Percentiles rank a stretch among this genome's conserved stretches.
phyloP scores from a whole-genome alignment of 2,113 vertebrate genomes.

The Hydropotes inermis region DNA sequence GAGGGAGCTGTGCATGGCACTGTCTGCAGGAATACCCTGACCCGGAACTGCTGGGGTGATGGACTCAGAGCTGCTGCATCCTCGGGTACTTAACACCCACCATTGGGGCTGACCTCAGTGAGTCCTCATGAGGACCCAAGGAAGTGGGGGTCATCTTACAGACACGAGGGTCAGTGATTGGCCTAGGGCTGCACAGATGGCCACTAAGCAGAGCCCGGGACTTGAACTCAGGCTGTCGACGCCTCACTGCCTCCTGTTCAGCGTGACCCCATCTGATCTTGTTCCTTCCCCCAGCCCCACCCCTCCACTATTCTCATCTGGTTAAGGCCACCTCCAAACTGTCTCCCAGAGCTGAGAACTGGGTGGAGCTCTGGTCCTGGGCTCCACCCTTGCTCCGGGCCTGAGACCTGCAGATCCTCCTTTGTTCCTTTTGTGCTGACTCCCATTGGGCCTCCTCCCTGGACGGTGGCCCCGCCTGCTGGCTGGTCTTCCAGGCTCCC shows the following conservation, averaged over 20 bases:
- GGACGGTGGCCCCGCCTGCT: neutral
- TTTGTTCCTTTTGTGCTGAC: neutral
- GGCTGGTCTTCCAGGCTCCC: neutral
- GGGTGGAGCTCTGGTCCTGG: neutral
- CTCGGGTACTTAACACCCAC: no score
- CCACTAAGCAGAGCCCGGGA: neutral
- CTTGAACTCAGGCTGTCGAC: neutral
- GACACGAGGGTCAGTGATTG: neutral
- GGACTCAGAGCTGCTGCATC: neutral
- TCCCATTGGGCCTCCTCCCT: neutral
- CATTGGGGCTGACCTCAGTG: neutral
- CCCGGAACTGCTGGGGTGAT: neutral
- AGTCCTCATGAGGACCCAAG: neutral
- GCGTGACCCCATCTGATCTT: neutral
- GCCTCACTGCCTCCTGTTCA: no score
- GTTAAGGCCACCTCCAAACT: neutral
- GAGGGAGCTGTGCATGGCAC: fast-evolving
- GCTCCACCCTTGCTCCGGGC: fast-evolving
- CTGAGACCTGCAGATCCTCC: fast-evolving
- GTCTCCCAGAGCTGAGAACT: neutral
- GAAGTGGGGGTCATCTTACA: neutral
- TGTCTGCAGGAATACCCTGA: neutral
- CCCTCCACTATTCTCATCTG: neutral
- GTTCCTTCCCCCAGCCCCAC: neutral
- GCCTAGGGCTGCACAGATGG: neutral